phyloP scores from a whole-genome alignment of 2,113 vertebrate species.

The Eublepharis macularius region DNA sequence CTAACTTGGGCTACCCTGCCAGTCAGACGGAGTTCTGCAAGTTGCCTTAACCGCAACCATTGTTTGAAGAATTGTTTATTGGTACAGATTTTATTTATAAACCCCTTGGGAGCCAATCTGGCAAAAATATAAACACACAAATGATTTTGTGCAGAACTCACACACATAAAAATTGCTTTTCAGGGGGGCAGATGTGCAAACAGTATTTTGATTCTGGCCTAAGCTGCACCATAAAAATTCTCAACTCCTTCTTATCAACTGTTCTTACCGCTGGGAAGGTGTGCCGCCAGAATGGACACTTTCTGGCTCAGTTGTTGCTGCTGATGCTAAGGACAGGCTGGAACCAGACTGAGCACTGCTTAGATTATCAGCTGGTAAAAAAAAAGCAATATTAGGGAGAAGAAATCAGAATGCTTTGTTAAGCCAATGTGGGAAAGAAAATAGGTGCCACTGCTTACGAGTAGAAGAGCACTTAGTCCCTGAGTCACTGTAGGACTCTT shows the following conservation, averaged over 20 bases:
- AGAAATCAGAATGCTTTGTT: no score
- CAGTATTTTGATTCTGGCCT: no score
- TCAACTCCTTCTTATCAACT: neutral
- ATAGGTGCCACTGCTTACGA: conserved; percentile 71
- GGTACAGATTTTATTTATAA: no score
- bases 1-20: no score
- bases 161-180: neutral
- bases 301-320: conserved; percentile 87
- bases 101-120: no score
- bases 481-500: conserved; percentile 81
- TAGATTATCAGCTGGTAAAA: conserved; percentile 81
- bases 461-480: conserved; percentile 84
- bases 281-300: conserved; percentile 88
- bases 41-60: no score
- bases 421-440: neutral
- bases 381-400: neutral
- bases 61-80: no score
- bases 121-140: no score
- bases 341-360: conserved; percentile 90
- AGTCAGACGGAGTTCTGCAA: no score
- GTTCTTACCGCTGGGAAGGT: conserved; percentile 82
- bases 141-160: neutral
- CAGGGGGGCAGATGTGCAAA: no score
- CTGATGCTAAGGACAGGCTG: conserved; percentile 91
- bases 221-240: neutral